phyloP scores from a whole-genome alignment of 2,113 vertebrate species.

The Pavo muticus region DNA sequence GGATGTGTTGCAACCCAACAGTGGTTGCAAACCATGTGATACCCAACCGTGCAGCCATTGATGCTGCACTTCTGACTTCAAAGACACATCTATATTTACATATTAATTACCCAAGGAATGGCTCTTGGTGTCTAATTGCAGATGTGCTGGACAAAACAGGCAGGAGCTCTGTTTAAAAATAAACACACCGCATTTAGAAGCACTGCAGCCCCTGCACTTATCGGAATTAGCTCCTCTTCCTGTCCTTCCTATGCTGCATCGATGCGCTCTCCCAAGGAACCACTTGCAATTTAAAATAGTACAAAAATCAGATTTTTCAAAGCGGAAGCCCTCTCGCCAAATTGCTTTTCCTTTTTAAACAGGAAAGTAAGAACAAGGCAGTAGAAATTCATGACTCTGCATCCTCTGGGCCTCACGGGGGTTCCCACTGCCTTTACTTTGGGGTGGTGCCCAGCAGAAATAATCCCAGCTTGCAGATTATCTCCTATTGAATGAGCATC shows the following conservation, averaged over 20 bases:
- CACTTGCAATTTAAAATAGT: neutral
- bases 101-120: neutral
- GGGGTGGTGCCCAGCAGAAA: too few relatives aligned
- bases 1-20: neutral
- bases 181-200: accelerated
- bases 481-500: neutral
- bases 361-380: neutral
- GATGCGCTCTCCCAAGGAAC: neutral
- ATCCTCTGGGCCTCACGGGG: neutral
- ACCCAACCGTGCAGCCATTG: accelerated
- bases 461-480: neutral
- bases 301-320: neutral
- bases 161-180: neutral
- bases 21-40: neutral
- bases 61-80: neutral
- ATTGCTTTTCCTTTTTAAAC: neutral
- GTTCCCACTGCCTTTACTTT: neutral
- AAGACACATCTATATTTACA: too few relatives aligned
- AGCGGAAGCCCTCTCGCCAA: accelerated
- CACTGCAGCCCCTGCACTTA: neutral
- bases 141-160: too few relatives aligned
- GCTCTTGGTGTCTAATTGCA: neutral
- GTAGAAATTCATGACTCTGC: neutral
- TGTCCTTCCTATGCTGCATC: accelerated
- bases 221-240: neutral